Percentiles rank a stretch among this genome's conserved stretches.
phyloP scores from a whole-genome alignment of 2,113 vertebrate genomes.

The Cryptomyrus ogoouensis region DNA sequence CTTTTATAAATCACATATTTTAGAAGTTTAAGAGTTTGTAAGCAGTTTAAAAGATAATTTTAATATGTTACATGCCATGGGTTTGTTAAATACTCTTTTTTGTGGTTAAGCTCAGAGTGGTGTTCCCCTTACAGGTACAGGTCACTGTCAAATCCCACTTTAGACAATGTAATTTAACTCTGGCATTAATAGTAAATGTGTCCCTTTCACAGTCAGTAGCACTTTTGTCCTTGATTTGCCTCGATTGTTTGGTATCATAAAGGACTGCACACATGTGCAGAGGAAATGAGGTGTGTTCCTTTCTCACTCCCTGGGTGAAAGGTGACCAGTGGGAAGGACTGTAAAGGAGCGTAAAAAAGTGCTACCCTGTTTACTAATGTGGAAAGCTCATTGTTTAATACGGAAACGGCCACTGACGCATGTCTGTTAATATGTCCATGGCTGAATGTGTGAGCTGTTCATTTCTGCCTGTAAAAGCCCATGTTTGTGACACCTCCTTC shows the following conservation, averaged over 20 bases:
- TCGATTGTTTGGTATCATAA: neutral
- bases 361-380: neutral
- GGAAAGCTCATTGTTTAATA: neutral
- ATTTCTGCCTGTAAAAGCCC: neutral
- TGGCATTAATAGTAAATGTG: neutral
- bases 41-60: neutral
- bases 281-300: neutral
- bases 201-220: neutral
- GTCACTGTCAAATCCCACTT: neutral
- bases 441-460: neutral
- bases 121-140: neutral
- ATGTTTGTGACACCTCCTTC: neutral
- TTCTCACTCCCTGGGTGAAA: neutral
- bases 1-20: neutral
- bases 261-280: slow-evolving; percentile 1
- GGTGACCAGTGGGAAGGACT: neutral
- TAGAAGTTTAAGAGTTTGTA: neutral
- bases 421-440: neutral
- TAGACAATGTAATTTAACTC: neutral
- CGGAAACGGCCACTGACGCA: neutral
- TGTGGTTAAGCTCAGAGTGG: neutral
- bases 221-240: slow-evolving; percentile 7
- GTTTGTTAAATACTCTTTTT: neutral
- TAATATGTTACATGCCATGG: neutral
- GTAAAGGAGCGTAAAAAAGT: neutral